These are phyloP conservation scores for Drosophila limbata DNA, from an alignment of 2,888 invertebrate genomes.

Conservation along the genomic window DNA sequence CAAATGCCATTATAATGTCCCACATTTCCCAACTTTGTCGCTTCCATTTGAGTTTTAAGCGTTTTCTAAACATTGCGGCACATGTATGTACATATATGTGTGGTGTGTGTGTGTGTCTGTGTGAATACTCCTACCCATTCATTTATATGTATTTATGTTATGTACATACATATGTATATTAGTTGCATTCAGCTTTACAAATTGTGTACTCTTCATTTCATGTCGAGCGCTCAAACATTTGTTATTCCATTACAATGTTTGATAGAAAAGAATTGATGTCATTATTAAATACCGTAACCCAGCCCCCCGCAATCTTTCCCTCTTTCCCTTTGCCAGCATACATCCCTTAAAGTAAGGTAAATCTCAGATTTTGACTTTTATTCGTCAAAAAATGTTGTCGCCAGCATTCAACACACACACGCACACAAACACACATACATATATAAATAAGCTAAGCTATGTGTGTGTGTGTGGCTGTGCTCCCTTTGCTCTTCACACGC, in stretches of 20 bases:
- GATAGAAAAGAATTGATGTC: constrained; percentile 63
- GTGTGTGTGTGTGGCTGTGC: constrained; percentile 4
- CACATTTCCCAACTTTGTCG: no score
- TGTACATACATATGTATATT: neutral
- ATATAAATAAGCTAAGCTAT: neutral
- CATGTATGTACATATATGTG: no score
- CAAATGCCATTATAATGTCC: no score
- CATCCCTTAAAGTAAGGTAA: constrained; percentile 54
- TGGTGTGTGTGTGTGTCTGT: no score
- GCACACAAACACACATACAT: neutral
- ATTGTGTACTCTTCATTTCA: constrained; percentile 4
- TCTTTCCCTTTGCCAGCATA: neutral
- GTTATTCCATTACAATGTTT: constrained; percentile 55
- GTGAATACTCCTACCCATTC: no score
- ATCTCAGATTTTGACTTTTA: constrained; percentile 48
- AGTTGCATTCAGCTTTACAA: neutral
- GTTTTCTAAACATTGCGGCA: no score
- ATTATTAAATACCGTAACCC: constrained; percentile 54
- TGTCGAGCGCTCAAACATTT: constrained; percentile 15
- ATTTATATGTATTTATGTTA: neutral
- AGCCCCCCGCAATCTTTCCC: neutral
- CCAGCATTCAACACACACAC: constrained; percentile 1
- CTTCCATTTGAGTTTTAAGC: no score
- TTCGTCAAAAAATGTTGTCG: constrained; percentile 27
- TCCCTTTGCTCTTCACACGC: constrained; percentile 4